Base-by-base conservation (phyloP, 1,140 invertebrate species). In the Drosophila pectinifera region DNA sequence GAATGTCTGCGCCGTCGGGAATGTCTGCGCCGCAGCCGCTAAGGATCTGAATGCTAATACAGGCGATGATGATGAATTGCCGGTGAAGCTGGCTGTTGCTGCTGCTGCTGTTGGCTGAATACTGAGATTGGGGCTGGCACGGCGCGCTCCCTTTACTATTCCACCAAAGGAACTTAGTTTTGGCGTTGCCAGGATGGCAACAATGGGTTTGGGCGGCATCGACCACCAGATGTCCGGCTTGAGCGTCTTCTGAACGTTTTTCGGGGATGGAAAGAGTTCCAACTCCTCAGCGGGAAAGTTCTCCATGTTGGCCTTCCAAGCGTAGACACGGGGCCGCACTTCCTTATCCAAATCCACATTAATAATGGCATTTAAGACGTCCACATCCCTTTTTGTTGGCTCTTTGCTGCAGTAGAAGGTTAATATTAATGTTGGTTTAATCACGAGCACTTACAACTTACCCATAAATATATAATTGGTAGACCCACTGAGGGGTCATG, bases 331-430 rank as follows among this genome's bases (percentile, higher is more conserved):
- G n/a, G 96, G 96, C 92, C 94, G 95, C 64, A 94, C 88, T 22
- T 93, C 92, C 24, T 93, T 80, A 28, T 93, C 92, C 45, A 96
- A 90, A 8, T 92, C 28, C 54, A 92, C 89, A 63, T 93, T 78
- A 31, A 92, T 79, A 59, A 96, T 84, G 6, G 96, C 96, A 78
- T 95, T 95, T 62, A 94, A 95, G 45, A 96, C 96, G 36, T 95
- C 93, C 59, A 94, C 92, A 92, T 97, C 96, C 55, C 95, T 93
- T 88, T 95, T 96, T 0, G 94, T 94, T 16, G 95, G 95, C 68
- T 93, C 93, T 72, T 94, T 93, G 10, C 95, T 96, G 82, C 55
- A 94, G 1, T n/a, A 0, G 28, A n/a, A 36, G 16, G 3, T 5
- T 14, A 6, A 38, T 4, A n/a, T 22, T 26, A 20, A 18, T 20